Conservation (phyloP, 1,140 invertebrate species). For the Lasaia peninsularis region DNA sequence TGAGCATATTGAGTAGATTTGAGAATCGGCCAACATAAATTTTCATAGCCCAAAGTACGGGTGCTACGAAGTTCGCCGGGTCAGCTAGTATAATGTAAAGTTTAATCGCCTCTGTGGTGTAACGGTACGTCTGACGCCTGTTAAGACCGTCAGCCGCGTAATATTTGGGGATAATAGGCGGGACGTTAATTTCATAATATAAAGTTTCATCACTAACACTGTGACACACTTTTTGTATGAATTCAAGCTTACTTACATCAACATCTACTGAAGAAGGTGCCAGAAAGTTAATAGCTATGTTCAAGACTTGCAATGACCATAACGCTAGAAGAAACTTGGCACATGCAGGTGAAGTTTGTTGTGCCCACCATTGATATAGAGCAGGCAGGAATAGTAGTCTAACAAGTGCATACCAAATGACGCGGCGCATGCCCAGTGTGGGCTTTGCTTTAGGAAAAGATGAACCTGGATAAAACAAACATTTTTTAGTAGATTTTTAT, state of each 20-base stretch:
- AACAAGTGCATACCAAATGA: constrained; percentile 87
- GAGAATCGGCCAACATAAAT: no score
- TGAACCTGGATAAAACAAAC: constrained; percentile 82
- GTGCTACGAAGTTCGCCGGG: no score
- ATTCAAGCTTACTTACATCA: constrained; percentile 65
- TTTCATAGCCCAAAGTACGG: no score
- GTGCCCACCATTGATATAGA: constrained; percentile 91
- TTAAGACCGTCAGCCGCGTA: no score
- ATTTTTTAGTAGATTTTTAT: background rate
- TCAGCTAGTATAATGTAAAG: no score
- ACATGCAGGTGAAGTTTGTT: constrained; percentile 87
- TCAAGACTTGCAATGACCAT: constrained; percentile 86
- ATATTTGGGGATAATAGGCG: no score
- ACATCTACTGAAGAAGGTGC: constrained; percentile 51
- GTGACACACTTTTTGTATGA: no score
- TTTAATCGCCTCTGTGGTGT: no score
- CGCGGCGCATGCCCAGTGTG: constrained; percentile 89
- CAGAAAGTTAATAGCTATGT: constrained; percentile 69
- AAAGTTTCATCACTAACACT: no score
- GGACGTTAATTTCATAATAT: background rate
- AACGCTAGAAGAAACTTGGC: constrained; percentile 86
- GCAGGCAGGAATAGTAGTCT: constrained; percentile 90
- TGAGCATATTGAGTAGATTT: no score
- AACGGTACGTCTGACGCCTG: no score
- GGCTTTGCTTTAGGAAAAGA: constrained; percentile 96